Base-by-base conservation (phyloP, 1,140 invertebrate species). In the Coptotermes formosanus region DNA sequence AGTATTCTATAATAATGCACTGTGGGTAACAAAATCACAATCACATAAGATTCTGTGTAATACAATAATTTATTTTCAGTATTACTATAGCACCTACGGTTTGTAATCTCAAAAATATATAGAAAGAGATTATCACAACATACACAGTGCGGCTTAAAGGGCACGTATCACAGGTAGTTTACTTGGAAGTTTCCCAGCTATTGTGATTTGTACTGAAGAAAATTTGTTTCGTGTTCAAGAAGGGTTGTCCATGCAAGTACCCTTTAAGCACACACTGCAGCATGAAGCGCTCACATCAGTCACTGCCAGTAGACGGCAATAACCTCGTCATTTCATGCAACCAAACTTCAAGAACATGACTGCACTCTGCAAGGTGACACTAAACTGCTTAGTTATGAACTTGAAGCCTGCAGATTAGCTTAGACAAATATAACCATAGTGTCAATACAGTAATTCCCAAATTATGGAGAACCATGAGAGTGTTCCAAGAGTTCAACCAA, bases 91-190 rank as follows among this genome's bases (percentile, higher is more conserved):
- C 64, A 75, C 64, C 64, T 75, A 75, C 64, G 16, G 64, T 75
- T 75, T 75, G 64, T 75, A 75, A 75, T 75, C 64, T 75, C 64
- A 75, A 75, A 75, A 75, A 75, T 75, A 75, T 75, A 75, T 75
- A 75, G 64, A 75, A 75, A 75, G 64, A 75, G 64, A 30, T 75
- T 75, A 75, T 75, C 64, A 75, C 64, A 75, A 75, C 64, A 75
- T 75, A 30, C n/a, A 75, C 64, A 75, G 64, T 75, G 64, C 30
- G 25, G 64, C 64, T 75, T 75, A 75, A 75, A 75, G 64, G 64
- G 64, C 64, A n/a, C 64, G n/a, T 75, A 75, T 75, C 64, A 75
- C 64, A 75, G 64, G 52, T 55, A 55, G 52, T 55, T 55, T 19
- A 55, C 52, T 55, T 55, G 52, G 64, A 75, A 75, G n/a, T n/a